phyloP scores from a whole-genome alignment of 2,888 invertebrate genomes.

The Mythimna pallens region DNA sequence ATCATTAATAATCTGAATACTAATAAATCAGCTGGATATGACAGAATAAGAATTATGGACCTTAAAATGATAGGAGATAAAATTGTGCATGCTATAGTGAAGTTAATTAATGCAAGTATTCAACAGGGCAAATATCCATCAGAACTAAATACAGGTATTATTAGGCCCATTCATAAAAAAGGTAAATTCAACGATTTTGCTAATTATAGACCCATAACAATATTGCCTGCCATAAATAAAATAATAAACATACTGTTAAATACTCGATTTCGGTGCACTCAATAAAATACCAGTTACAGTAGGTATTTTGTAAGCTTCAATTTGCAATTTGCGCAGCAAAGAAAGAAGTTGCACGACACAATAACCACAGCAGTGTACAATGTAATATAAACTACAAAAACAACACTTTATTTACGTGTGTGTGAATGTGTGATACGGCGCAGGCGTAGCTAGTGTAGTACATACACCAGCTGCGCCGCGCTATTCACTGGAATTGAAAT shows the following conservation, averaged over 20 bases:
- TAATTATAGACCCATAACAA: conserved; percentile 4
- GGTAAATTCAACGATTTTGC: neutral
- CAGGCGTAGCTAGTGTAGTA: neutral
- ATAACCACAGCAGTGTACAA: neutral
- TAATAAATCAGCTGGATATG: too few species aligned
- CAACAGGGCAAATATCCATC: neutral
- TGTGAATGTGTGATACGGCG: too few species aligned
- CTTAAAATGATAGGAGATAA: too few species aligned
- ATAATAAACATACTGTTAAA: neutral
- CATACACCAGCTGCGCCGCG: too few species aligned
- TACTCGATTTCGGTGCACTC: neutral
- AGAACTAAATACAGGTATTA: conserved; percentile 2
- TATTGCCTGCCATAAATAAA: neutral
- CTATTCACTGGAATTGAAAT: neutral
- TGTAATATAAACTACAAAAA: too few species aligned
- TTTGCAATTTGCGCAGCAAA: neutral
- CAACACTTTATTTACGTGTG: too few species aligned
- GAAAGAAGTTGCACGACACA: neutral
- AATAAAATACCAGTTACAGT: neutral
- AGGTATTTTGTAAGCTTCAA: neutral
- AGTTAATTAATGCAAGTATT: neutral
- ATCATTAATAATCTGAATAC: too few species aligned
- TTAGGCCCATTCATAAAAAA: neutral
- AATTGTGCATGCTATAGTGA: too few species aligned
- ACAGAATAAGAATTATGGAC: too few species aligned